Percentiles rank a stretch among this genome's conserved stretches.
These are phyloP conservation scores for Cryptoblepharus egeriae DNA, from an alignment of 2,797 vertebrate genomes.

Conservation along the genomic window DNA sequence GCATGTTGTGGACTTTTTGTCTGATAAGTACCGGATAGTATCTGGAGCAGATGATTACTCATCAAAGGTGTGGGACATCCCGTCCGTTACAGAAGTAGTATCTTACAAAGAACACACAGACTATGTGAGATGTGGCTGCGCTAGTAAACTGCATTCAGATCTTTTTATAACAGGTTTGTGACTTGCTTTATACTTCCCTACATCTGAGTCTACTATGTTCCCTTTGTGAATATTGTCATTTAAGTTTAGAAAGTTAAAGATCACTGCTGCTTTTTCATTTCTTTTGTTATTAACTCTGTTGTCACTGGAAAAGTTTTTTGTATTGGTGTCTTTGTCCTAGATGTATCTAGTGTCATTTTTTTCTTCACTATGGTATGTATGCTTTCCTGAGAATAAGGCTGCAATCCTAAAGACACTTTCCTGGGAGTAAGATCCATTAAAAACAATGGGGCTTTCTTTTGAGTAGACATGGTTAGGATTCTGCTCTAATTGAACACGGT, in stretches of 20 bases:
- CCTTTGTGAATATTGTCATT: not conserved
- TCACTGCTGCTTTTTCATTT: not conserved
- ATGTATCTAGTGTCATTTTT: not conserved
- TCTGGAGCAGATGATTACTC: constrained; percentile 94
- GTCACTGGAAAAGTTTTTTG: not conserved
- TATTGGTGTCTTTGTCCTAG: not conserved
- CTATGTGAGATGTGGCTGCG: constrained; percentile 90
- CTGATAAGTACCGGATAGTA: constrained; percentile 88
- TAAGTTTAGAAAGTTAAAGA: not conserved
- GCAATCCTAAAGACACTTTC: no score
- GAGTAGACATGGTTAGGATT: no score
- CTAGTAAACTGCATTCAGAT: constrained; percentile 90
- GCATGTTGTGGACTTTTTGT: constrained; percentile 89
- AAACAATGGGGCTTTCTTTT: no score
- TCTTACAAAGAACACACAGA: constrained; percentile 90
- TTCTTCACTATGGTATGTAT: no score
- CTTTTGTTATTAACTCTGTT: not conserved
- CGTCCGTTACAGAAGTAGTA: constrained; percentile 82
- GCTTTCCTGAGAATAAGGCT: no score
- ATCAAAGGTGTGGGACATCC: constrained; percentile 92
- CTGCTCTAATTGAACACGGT: no score
- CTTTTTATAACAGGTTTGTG: constrained; percentile 91
- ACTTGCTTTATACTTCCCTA: constrained; percentile 5
- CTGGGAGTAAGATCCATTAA: no score
- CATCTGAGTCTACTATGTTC: not conserved